Evolutionary conservation across 2,113 vertebrate species (phyloP).

Genomic region (Nestor notabilis): DNA sequence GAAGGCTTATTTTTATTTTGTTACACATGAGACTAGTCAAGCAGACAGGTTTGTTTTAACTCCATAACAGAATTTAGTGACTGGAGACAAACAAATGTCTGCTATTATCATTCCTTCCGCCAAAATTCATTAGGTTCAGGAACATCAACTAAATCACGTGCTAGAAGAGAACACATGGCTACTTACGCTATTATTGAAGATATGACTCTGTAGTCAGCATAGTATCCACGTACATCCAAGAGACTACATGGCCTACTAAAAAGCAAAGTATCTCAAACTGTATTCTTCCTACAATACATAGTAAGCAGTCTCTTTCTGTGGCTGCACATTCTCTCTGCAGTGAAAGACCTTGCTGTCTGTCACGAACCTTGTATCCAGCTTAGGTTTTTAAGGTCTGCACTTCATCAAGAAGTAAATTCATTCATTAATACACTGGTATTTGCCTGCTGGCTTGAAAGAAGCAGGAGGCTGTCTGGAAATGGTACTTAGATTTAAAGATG

Average conservation of each 20-base stretch:
- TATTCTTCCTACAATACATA: not conserved
- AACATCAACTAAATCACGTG: not conserved
- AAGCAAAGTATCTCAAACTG: not conserved
- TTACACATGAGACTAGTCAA: constrained; percentile 47
- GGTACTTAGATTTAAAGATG: not conserved
- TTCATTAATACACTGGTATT: not conserved
- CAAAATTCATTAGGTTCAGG: constrained; percentile 53
- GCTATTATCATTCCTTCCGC: not conserved
- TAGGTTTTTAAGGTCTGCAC: constrained; percentile 3
- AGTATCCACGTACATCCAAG: not conserved
- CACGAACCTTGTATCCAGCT: not conserved
- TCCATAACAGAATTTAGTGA: constrained; percentile 36
- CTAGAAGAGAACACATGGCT: not conserved
- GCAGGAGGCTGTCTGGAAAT: not conserved
- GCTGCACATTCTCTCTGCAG: not conserved
- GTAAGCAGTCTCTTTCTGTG: not conserved
- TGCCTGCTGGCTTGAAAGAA: constrained; percentile 3
- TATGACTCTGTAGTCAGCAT: not conserved
- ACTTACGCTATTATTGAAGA: not conserved
- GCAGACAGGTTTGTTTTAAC: constrained; percentile 56
- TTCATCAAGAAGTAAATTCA: constrained; percentile 14
- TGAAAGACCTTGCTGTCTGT: not conserved
- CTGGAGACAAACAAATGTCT: constrained; percentile 46
- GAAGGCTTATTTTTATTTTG: constrained; percentile 54
- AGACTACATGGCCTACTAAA: not conserved